Base-by-base conservation (phyloP, 2,888 invertebrate genomes). In the Lasioglossum malachurum region DNA sequence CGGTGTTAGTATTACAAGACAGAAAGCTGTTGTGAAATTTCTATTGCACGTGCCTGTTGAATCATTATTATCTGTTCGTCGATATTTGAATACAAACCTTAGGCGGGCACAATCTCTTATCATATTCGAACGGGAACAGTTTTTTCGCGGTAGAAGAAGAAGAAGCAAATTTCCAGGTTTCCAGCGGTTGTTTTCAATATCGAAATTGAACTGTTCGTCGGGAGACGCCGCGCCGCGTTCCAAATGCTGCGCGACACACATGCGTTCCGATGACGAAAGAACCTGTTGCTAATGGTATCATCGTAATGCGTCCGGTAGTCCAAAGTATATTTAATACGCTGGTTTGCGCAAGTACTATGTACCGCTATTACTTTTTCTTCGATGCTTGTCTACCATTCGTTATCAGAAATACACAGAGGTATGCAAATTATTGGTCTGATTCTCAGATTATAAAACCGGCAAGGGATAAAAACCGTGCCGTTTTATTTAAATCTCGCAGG, bases 191-290 rank as follows among this genome's bases (percentile, higher is more conserved):
- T 71, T 53, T 31, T 23, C 4, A 4, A 44, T 38, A 75, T 84
- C 46, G 53, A 80, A 71, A 77, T 72, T 44, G 69, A 86, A 78
- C 80, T 86, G 72, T 78, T 41, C 57, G 78, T 87, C 86, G 87
- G 72, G 81, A 84, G 80, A 86, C 80, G 81, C 46, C 80, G 81
- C 46, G 46, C 46, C 49, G 60, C 80, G 72, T 82, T 78, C 74
- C 57, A 23, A 49, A 76, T 75, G n/a, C 19, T 77, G 60, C 41
- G 69, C 19, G 53, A 72, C 16, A 7, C 67, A 60, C 16, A 31
- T 7, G 27, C 73, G 41, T 53, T 74, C 49, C 41, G 57, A 35
- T 83, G 31, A 2, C 27, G 44, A 64, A 53, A 71, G 41, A 31
- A 83, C 5, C 41, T 49, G 69, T 77, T 60, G 49, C 31, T 67